phyloP scores from a whole-genome alignment of 1,140 invertebrate genomes.

The Macrocentrus cingulum region DNA sequence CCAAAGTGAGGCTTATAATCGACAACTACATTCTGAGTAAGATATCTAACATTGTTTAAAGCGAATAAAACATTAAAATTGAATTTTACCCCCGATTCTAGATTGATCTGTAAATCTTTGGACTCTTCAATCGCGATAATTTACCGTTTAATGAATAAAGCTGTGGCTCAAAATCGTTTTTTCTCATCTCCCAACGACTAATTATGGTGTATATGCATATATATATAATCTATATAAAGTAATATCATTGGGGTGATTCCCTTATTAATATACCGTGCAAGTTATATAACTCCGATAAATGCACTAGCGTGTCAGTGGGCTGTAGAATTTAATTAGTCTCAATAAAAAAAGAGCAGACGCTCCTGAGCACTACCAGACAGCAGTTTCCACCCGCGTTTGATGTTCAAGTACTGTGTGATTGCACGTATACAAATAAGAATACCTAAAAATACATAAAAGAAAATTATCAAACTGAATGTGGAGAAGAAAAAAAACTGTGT shows the following conservation, averaged over 20 bases:
- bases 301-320: conserved; percentile 31
- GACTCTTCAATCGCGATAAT: too few relatives aligned
- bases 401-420: conserved; percentile 85
- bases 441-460: conserved; percentile 58
- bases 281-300: conserved; percentile 3
- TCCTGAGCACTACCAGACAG: conserved; percentile 83
- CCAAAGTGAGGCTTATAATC: too few relatives aligned
- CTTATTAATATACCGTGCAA: not conserved
- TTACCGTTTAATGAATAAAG: too few relatives aligned
- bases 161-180: too few relatives aligned
- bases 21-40: too few relatives aligned
- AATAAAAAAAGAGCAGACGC: conserved; percentile 84
- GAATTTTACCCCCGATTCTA: too few relatives aligned
- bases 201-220: too few relatives aligned
- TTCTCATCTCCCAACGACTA: too few relatives aligned
- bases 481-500: conserved; percentile 24
- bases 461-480: conserved; percentile 11
- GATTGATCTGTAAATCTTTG: too few relatives aligned
- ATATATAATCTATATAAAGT: conserved; percentile 1
- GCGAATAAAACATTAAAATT: too few relatives aligned
- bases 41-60: too few relatives aligned
- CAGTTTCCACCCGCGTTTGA: conserved; percentile 85
- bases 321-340: conserved; percentile 38
- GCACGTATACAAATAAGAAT: conserved; percentile 85
- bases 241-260: not conserved